Evolutionary conservation across 64 coral and sea anemone genomes (phyloP), one percentile per base, ranked within the genome.

Genomic region (Cladopsammia gracilis): DNA sequence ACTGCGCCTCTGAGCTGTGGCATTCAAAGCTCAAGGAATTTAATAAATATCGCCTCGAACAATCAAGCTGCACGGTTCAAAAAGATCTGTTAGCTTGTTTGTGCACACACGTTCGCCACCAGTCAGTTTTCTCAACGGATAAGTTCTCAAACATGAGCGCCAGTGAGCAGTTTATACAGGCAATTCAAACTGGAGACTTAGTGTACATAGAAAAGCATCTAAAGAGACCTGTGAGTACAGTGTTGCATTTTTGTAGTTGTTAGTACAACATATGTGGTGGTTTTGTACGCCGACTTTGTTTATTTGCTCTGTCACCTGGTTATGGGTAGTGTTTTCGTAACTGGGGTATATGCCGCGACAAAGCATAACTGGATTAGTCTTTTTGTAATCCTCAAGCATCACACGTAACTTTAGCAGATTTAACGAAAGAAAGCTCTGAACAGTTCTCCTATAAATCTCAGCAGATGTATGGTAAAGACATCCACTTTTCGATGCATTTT

Each of bases 131-230:
- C 7, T 68, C 4, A 15, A 66, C 16, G 10, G 11, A 44, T 22
- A 65, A 16, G 19, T 5, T n/a, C 19, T 19, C 9, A 20, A 47
- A 9, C 61, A 84, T 84, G 80, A 84, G 80, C 45, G 80, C 80
- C 3, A 84, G 80, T 20, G 80, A 84, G 20, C 14, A 67, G 46
- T 84, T 84, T 52, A 84, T 84, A 10, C 42, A n/a, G 9, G 80
- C 80, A 3, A 84, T 84, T 20, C 80, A 84, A 48, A 50, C 61
- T 84, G 80, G 80, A 16, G 80, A 84, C 45, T 62, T 84, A 8
- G 0, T 49, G 7, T 84, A 84, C 22, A 64, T 84, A 23, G 80
- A 84, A 50, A 84, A 84, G 45, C 80, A 84, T 51, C 62, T 84
- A 20, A 84, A 34, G 8, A 84, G 80, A 46, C 80, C 80, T 6